These are phyloP conservation scores for Eledone cirrhosa DNA, from an alignment of 2,888 invertebrate species.

Conservation along the genomic window DNA sequence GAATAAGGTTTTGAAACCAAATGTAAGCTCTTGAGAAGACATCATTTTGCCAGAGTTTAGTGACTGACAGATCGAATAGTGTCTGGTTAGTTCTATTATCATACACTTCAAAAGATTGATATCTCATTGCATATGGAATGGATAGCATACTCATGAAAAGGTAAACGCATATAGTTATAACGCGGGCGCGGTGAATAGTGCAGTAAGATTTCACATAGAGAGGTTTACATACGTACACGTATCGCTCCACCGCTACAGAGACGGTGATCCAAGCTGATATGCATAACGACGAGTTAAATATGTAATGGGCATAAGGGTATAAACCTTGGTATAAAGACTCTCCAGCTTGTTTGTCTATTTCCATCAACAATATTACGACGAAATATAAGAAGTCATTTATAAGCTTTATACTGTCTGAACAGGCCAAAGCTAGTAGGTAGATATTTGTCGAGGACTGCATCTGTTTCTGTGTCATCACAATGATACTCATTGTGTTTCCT, in stretches of 20 bases:
- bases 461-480: conserved; percentile 58
- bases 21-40: conserved; percentile 53
- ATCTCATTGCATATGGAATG: conserved; percentile 60
- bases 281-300: conserved; percentile 60
- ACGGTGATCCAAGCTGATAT: conserved; percentile 64
- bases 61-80: conserved; percentile 49
- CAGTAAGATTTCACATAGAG: conserved; percentile 52
- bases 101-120: conserved; percentile 43
- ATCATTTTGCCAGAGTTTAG: conserved; percentile 56
- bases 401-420: conserved; percentile 62
- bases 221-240: conserved; percentile 63
- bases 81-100: conserved; percentile 35
- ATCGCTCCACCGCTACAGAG: conserved; percentile 63
- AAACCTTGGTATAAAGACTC: conserved; percentile 56
- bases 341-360: conserved; percentile 49
- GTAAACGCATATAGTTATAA: conserved; percentile 53
- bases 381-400: conserved; percentile 63
- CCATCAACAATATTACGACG: conserved; percentile 53
- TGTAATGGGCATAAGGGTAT: conserved; percentile 64
- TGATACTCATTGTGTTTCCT: conserved; percentile 59
- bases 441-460: conserved; percentile 63
- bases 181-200: conserved; percentile 54
- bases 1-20: conserved; percentile 61
- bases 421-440: conserved; percentile 60
- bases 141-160: conserved; percentile 57